These are phyloP conservation scores for Atopsyche davidsoni DNA, from an alignment of 1,140 invertebrate species.

Conservation along the genomic window DNA sequence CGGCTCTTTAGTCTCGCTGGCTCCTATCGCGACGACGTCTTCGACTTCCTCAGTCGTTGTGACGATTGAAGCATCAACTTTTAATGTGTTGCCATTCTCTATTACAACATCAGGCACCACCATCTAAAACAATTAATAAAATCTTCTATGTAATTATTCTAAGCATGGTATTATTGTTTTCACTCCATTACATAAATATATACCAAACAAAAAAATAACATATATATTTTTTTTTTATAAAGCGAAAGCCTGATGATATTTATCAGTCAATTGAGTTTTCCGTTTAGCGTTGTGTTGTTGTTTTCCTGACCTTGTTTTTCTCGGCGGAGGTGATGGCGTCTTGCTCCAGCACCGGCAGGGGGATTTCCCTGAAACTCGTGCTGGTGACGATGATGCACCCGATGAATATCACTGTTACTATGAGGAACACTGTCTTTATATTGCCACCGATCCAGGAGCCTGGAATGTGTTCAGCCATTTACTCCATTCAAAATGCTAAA, in stretches of 20 bases:
- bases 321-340: too few relatives aligned
- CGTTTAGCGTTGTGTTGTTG: conserved; percentile 4
- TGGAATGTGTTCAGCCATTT: conserved; percentile 36
- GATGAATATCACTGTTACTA: conserved; percentile 67
- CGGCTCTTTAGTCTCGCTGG: too few relatives aligned
- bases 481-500: conserved; percentile 40
- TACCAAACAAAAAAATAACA: too few relatives aligned
- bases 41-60: not conserved
- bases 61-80: too few relatives aligned
- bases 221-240: conserved; percentile 4
- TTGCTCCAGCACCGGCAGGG: conserved; percentile 48
- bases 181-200: conserved; percentile 27
- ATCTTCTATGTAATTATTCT: too few relatives aligned
- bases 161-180: too few relatives aligned
- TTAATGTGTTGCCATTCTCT: too few relatives aligned
- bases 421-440: conserved; percentile 66
- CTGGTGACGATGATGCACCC: conserved; percentile 60
- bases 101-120: too few relatives aligned
- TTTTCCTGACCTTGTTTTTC: too few relatives aligned
- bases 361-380: conserved; percentile 68
- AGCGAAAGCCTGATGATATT: too few relatives aligned
- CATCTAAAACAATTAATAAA: too few relatives aligned
- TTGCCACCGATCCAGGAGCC: conserved; percentile 63
- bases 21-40: conserved; percentile 35
- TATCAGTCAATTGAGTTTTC: too few relatives aligned